A percentile compares a stretch with the other conserved stretches of the same genome.
Conservation (phyloP, 2,888 invertebrate genomes). For the Trichogramma evanescens region DNA sequence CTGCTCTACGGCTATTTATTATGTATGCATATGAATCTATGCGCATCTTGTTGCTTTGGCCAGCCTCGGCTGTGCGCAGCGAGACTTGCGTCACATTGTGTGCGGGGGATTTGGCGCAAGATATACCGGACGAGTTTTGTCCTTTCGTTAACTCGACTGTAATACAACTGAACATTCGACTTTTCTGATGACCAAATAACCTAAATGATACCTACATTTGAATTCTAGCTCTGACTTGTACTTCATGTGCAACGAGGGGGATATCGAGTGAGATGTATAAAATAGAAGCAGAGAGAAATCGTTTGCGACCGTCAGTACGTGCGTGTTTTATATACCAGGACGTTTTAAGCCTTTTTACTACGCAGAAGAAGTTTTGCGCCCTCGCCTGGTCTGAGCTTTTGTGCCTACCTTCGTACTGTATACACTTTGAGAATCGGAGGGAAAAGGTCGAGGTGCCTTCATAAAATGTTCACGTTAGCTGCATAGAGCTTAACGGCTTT, state of each 20-base stretch:
- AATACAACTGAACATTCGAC: neutral
- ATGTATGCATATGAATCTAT: too few species aligned
- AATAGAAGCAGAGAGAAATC: slow-evolving; percentile 3
- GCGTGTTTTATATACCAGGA: neutral
- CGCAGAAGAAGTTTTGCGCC: neutral
- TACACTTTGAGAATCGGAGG: slow-evolving; percentile 3
- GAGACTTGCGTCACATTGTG: too few species aligned
- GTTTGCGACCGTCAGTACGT: slow-evolving; percentile 1
- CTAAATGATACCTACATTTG: slow-evolving; percentile 14
- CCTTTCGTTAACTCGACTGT: too few species aligned
- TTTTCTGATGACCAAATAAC: slow-evolving; percentile 17
- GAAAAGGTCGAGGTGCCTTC: neutral
- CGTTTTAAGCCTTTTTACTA: slow-evolving; percentile 9
- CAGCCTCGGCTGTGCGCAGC: too few species aligned
- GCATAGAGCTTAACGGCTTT: too few species aligned
- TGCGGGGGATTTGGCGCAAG: too few species aligned
- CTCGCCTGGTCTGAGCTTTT: neutral
- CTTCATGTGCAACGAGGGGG: neutral
- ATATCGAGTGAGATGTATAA: neutral
- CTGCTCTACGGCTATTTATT: too few species aligned
- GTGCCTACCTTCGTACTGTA: neutral
- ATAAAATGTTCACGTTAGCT: too few species aligned
- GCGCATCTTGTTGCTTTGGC: too few species aligned
- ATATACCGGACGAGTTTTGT: too few species aligned
- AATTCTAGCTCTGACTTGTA: slow-evolving; percentile 1